Conservation (phyloP, 2,888 invertebrate species). For the Bellardia pandia region DNA sequence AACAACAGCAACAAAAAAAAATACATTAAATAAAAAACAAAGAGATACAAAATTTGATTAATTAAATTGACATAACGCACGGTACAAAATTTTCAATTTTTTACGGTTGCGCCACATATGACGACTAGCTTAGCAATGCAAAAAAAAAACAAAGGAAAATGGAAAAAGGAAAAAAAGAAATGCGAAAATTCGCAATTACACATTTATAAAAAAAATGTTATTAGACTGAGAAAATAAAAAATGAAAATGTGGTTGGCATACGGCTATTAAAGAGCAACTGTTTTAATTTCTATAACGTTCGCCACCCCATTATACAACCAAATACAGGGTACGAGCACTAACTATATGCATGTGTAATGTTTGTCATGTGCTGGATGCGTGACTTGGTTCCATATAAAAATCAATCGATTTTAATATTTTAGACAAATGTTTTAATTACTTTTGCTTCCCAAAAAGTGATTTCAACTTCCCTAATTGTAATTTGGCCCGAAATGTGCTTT, state of each 20-base stretch:
- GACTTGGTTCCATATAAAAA: not conserved
- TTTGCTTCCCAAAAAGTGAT: no score
- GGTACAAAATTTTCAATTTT: constrained; percentile 52
- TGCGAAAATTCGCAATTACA: constrained; percentile 41
- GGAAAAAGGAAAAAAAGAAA: not conserved
- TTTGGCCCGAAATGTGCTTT: no score
- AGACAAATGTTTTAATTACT: not conserved
- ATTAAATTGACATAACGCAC: constrained; percentile 55
- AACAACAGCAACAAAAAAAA: constrained; percentile 13
- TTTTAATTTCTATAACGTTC: constrained; percentile 15
- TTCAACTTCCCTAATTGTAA: no score
- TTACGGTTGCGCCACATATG: constrained; percentile 53
- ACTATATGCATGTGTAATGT: not conserved
- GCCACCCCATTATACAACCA: not conserved
- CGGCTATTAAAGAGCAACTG: constrained; percentile 17
- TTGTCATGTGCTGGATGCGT: constrained; percentile 3
- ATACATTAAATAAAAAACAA: constrained; percentile 51
- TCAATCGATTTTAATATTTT: constrained; percentile 2
- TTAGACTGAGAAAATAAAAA: constrained; percentile 16
- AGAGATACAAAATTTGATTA: constrained; percentile 63
- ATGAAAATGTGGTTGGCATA: constrained; percentile 32
- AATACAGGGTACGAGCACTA: not conserved
- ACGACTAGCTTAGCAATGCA: not conserved
- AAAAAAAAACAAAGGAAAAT: not conserved
- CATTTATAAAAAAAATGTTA: constrained; percentile 4